Evolutionary conservation across 35 echinoderm and acorn worm genomes (phyloP).

Genomic region (Acanthaster planci): DNA sequence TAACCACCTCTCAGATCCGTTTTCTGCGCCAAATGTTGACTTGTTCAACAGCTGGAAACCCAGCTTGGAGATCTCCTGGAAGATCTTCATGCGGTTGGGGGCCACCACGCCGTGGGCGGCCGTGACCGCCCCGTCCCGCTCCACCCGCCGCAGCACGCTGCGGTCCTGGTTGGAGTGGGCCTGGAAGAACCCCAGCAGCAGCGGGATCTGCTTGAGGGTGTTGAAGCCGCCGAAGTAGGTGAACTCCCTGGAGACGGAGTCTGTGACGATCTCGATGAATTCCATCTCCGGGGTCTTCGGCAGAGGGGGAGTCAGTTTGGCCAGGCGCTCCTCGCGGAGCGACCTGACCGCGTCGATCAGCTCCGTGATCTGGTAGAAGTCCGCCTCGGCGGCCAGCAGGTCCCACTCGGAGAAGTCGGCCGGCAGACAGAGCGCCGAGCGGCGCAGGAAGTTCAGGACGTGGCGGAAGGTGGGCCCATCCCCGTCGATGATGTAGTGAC

Average conservation of each 20-base stretch:
- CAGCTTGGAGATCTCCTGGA: not conserved
- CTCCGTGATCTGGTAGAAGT: conserved; percentile 48
- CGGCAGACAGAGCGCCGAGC: conserved; percentile 20
- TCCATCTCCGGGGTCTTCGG: too few species aligned
- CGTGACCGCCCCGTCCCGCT: not conserved
- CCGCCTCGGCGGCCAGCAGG: conserved; percentile 24
- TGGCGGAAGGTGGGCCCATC: conserved; percentile 36
- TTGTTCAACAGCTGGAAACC: not conserved
- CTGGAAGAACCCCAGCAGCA: not conserved
- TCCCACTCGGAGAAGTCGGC: conserved; percentile 37
- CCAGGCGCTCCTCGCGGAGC: not conserved
- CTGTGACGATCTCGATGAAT: too few species aligned
- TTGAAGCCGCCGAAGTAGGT: not conserved
- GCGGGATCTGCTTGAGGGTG: not conserved
- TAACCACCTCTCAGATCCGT: not conserved
- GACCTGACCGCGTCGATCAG: conserved; percentile 29
- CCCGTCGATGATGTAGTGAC: conserved; percentile 50
- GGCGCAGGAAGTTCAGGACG: conserved; percentile 50
- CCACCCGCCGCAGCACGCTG: not conserved
- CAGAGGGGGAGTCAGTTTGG: not conserved
- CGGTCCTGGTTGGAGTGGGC: not conserved
- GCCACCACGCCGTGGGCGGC: not conserved
- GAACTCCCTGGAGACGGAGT: too few species aligned
- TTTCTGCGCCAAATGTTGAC: not conserved
- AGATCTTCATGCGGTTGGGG: not conserved